These are phyloP conservation scores for Montipora foliosa DNA, from an alignment of 64 coral and sea anemone genomes.

Conservation along the genomic window DNA sequence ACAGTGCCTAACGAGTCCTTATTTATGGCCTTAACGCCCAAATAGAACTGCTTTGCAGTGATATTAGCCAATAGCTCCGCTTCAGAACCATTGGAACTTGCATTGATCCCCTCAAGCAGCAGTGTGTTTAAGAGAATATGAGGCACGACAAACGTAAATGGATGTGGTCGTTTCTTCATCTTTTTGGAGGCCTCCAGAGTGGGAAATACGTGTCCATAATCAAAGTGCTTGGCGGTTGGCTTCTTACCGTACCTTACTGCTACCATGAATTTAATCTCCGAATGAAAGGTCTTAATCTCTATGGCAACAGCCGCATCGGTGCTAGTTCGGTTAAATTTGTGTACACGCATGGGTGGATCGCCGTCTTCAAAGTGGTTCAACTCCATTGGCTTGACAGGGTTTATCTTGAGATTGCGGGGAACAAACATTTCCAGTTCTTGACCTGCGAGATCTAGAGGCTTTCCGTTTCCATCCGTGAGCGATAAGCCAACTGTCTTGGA, in stretches of 20 bases:
- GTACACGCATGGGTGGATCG: constrained; percentile 90
- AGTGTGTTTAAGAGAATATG: constrained; percentile 63
- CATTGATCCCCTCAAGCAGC: constrained; percentile 51
- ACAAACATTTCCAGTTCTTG: constrained; percentile 94
- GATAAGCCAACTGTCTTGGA: constrained; percentile 88
- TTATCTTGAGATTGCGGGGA: constrained; percentile 88
- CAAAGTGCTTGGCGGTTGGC: constrained; percentile 78
- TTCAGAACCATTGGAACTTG: constrained; percentile 45
- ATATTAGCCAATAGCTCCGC: background rate
- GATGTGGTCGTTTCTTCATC: constrained; percentile 89
- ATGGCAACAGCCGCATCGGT: constrained; percentile 73
- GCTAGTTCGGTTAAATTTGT: constrained; percentile 90
- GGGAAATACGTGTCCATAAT: constrained; percentile 76
- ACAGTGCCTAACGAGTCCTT: constrained; percentile 54
- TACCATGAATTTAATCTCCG: constrained; percentile 69
- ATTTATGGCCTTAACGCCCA: constrained; percentile 89
- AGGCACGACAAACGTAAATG: constrained; percentile 81
- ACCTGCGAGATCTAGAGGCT: constrained; percentile 82
- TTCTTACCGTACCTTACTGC: constrained; percentile 71
- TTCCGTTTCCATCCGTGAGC: constrained; percentile 88
- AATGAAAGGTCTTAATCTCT: constrained; percentile 74
- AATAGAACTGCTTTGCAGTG: constrained; percentile 61
- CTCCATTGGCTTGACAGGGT: constrained; percentile 87
- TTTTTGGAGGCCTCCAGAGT: constrained; percentile 76
- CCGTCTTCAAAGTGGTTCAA: constrained; percentile 74